Evolutionary conservation across 2,888 invertebrate species (phyloP).

Genomic region (Rosalia funebris): DNA sequence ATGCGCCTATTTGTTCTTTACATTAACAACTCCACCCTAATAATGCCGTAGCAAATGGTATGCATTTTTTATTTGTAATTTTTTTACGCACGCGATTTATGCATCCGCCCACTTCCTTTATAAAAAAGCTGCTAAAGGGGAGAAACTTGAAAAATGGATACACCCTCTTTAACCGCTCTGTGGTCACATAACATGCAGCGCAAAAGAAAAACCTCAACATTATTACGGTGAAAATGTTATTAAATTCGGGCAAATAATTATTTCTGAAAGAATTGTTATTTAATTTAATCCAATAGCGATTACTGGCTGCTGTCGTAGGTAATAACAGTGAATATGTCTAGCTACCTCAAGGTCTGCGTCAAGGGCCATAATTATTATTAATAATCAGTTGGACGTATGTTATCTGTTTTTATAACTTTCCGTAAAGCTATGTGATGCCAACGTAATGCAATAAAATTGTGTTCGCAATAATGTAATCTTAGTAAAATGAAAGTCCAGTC

Average conservation of each 20-base stretch:
- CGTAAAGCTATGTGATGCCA: too few relatives aligned
- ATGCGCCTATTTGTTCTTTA: conserved; percentile 55
- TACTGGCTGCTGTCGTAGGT: not conserved
- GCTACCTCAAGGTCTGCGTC: conserved; percentile 19
- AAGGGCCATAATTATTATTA: conserved; percentile 5
- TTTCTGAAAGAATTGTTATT: not conserved
- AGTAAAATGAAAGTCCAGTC: too few relatives aligned
- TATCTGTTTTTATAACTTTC: too few relatives aligned
- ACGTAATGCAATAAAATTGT: too few relatives aligned
- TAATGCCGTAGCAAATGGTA: conserved; percentile 52
- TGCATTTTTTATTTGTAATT: conserved; percentile 60
- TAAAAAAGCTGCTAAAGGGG: conserved; percentile 33
- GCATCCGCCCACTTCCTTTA: conserved; percentile 59
- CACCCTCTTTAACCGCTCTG: conserved; percentile 45
- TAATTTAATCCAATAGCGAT: not conserved
- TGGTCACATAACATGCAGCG: conserved; percentile 34
- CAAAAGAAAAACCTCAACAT: not conserved
- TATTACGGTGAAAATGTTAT: conserved; percentile 4
- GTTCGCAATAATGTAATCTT: too few relatives aligned
- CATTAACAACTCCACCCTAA: conserved; percentile 54
- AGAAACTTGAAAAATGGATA: conserved; percentile 39
- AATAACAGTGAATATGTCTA: conserved; percentile 5
- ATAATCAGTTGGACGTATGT: too few relatives aligned
- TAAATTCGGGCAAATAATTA: conserved; percentile 8
- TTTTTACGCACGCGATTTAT: conserved; percentile 61